Evolutionary conservation across 2,797 vertebrate genomes (phyloP).

Genomic region (Poeciliopsis turneri): DNA sequence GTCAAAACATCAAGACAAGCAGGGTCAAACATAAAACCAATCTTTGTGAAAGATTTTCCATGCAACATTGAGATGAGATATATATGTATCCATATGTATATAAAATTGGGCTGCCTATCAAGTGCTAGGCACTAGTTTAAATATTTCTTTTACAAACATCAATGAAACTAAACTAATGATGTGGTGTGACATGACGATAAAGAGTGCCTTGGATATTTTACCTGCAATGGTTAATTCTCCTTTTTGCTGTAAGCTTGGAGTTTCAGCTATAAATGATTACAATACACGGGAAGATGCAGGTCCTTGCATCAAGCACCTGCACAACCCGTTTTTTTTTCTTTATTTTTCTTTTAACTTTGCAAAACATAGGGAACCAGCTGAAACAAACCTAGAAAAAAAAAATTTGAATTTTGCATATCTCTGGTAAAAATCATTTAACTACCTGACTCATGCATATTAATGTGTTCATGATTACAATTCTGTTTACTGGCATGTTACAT

Average conservation of each 20-base stretch:
- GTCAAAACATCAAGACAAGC: slow-evolving; percentile 88
- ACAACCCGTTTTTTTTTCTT: slow-evolving; percentile 56
- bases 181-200: slow-evolving; percentile 85
- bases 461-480: slow-evolving; percentile 72
- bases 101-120: slow-evolving; percentile 80
- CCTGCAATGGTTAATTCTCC: slow-evolving; percentile 88
- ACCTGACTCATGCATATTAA: slow-evolving; percentile 78
- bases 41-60: slow-evolving; percentile 83
- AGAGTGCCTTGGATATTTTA: slow-evolving; percentile 97
- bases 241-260: slow-evolving; percentile 89
- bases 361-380: slow-evolving; percentile 81
- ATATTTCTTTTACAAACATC: slow-evolving; percentile 81
- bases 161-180: slow-evolving; percentile 85
- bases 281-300: slow-evolving; percentile 82
- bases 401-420: slow-evolving; percentile 59
- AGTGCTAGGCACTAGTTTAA: slow-evolving; percentile 79
- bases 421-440: slow-evolving; percentile 89
- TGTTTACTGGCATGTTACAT: slow-evolving; percentile 83
- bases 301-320: slow-evolving; percentile 87
- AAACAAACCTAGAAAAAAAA: slow-evolving; percentile 57
- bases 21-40: slow-evolving; percentile 82
- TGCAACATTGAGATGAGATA: slow-evolving; percentile 70
- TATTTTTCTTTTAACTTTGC: slow-evolving; percentile 77
- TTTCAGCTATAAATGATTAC: slow-evolving; percentile 81
- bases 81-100: slow-evolving; percentile 59